Conservation (phyloP, 2,888 invertebrate genomes). For the Drosophila sordidula region DNA sequence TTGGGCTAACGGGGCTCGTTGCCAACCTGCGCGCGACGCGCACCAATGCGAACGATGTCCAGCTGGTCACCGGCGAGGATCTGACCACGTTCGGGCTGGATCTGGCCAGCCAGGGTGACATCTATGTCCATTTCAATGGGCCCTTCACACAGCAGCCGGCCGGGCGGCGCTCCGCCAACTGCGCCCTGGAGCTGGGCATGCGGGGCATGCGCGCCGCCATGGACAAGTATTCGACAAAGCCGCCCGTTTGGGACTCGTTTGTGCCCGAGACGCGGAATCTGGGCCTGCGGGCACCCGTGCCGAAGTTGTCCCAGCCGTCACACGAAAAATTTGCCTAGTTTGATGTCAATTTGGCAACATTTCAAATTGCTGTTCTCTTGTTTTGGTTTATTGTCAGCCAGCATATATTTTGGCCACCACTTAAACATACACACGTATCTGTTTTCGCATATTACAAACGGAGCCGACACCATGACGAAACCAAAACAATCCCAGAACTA, state of each 20-base stretch:
- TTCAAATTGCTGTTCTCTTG: slow-evolving; percentile 46
- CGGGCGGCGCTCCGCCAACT: slow-evolving; percentile 43
- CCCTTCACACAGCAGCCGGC: slow-evolving; percentile 63
- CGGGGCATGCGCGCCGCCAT: slow-evolving; percentile 65
- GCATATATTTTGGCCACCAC: slow-evolving; percentile 13
- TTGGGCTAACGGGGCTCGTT: slow-evolving; percentile 47
- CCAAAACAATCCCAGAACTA: slow-evolving; percentile 27
- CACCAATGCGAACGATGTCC: slow-evolving; percentile 15
- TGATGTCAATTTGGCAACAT: slow-evolving; percentile 37
- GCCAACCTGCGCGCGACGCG: slow-evolving; percentile 31
- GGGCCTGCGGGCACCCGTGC: slow-evolving; percentile 39
- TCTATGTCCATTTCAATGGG: slow-evolving; percentile 70
- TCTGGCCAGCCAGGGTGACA: slow-evolving; percentile 62
- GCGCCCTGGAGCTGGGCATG: slow-evolving; percentile 67
- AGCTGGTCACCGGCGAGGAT: slow-evolving; percentile 58
- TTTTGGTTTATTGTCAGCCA: slow-evolving; percentile 26
- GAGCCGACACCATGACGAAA: slow-evolving; percentile 18
- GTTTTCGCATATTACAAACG: slow-evolving; percentile 2
- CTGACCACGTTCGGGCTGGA: slow-evolving; percentile 63
- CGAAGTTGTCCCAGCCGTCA: slow-evolving; percentile 20
- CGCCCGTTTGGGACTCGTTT: slow-evolving; percentile 65
- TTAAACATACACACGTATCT: background rate
- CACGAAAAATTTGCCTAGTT: slow-evolving; percentile 26
- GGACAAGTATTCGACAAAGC: slow-evolving; percentile 30
- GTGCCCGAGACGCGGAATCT: slow-evolving; percentile 57